phyloP scores from a whole-genome alignment of 2,113 vertebrate species.

The Catharus bicknelli region DNA sequence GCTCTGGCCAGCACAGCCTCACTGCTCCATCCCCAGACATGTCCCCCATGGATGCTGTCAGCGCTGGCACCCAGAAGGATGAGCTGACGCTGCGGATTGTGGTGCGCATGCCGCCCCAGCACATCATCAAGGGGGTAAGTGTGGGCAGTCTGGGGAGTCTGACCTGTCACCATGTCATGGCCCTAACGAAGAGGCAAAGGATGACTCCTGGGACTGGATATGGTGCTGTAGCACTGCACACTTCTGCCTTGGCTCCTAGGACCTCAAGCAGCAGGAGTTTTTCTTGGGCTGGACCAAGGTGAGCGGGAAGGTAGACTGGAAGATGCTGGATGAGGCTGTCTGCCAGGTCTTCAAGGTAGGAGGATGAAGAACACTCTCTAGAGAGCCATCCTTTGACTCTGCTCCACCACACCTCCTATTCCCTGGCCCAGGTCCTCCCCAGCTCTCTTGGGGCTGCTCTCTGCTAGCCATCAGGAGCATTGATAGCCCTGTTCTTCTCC shows the following conservation, averaged over 20 bases:
- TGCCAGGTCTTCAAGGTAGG: slow-evolving; percentile 87
- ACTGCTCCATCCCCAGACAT: slow-evolving; percentile 68
- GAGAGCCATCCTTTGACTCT: not conserved
- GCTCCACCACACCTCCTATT: not conserved
- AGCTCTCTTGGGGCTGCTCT: not conserved
- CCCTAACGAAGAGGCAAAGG: not conserved
- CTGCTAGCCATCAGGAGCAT: not conserved
- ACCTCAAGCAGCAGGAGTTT: slow-evolving; percentile 89
- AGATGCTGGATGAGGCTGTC: slow-evolving; percentile 87
- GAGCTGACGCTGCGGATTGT: slow-evolving; percentile 82
- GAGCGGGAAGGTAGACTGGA: slow-evolving; percentile 85
- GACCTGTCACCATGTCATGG: rapidly evolving
- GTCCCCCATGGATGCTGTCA: slow-evolving; percentile 82
- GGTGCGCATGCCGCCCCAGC: slow-evolving; percentile 83
- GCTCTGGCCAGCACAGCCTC: not conserved
- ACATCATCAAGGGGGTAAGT: slow-evolving; percentile 89
- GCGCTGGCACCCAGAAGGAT: slow-evolving; percentile 76
- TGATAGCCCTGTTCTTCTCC: not conserved
- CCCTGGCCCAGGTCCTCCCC: not conserved
- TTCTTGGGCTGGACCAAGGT: slow-evolving; percentile 86
- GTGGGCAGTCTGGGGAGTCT: not conserved
- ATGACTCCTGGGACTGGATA: rapidly evolving
- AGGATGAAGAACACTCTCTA: not conserved
- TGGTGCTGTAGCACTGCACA: not conserved
- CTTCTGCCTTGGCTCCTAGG: slow-evolving; percentile 64